Evolutionary conservation across 1,140 invertebrate species (phyloP), one percentile per base, ranked within the genome.

Genomic region (Phthorimaea operculella): DNA sequence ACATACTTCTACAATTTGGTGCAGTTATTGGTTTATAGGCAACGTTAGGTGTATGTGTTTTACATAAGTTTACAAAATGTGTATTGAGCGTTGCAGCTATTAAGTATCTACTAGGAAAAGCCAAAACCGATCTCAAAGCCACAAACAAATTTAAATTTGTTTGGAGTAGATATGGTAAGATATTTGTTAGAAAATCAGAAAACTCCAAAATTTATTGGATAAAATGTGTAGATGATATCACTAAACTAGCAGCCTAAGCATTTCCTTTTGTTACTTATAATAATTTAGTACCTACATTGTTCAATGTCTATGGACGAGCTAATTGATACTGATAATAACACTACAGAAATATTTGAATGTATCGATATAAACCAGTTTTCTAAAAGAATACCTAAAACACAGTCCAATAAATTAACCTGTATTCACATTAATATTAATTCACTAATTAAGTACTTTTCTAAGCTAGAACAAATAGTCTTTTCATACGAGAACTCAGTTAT

Each of bases 81-180:
- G n/a, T n/a, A n/a, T n/a, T n/a, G n/a, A n/a, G n/a, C n/a, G n/a
- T n/a, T n/a, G n/a, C n/a, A n/a, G n/a, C n/a, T n/a, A n/a, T n/a
- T 11, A 53, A 53, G 14, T 18, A 42, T 10, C 15, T 53, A 4
- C 52, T 53, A 14, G 21, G 9, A 9, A 16, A 42, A 53, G 52
- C 52, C 34, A 53, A 53, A 15, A 16, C 8, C 17, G 36, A 53
- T 6, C 52, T 53, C 11, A 53, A 21, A 28, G 52, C 42, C 3
- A 21, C 52, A 42, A 16, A 53, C 4, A 53, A 53, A n/a, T 53
- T 42, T 28, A 53, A 53, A 42, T 53, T 42, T 42, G 39, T 53
- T 15, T 53, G 52, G 52, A 42, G 52, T 17, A 53, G 42, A 12
- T 42, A 44, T 18, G 52, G 52, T 18, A 53, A 53, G 33, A 17